Base-by-base conservation (phyloP, 2,888 invertebrate genomes). In the Luperina testacea region DNA sequence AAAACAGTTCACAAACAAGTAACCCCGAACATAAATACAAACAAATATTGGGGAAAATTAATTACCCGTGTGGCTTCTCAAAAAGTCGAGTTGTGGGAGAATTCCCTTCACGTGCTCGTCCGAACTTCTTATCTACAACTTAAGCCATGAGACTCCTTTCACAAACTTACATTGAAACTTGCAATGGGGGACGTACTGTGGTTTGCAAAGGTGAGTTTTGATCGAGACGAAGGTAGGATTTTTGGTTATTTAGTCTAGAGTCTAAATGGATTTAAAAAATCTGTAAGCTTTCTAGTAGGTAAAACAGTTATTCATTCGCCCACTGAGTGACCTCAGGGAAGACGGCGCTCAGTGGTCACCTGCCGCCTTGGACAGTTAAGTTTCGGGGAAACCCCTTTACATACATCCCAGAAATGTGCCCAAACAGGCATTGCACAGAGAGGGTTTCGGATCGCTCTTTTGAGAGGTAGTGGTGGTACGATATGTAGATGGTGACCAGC, bases 81-180 rank as follows among this genome's bases (percentile, higher is more conserved):
- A 86, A 86, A 86, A 78, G 64, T 82, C 42, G 17, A 74, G 78
- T 67, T 72, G 59, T 11, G 48, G 68, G 67, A 57, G 68, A 82
- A 88, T 88, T 89, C 88, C 15, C 69, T 83, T 83, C 88, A 88
- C 88, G 89, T 81, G 80, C 75, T 78, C 74, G 63, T 64, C 65
- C 72, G 9, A 84, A 88, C 77, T 89, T 89, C 85, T 89, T 89
- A 89, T 89, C 89, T 87, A 42, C 69, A 89, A 89, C 79, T 89
- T 87, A 77, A 63, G 75, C 72, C 61, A 72, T 72, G 83, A 83
- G 79, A 80, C 72, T 86, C 69, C 72, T 80, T 79, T 77, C 85
- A 83, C 73, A 74, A 86, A 81, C 77, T 87, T 77, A 77, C 82
- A 84, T 79, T 80, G 88, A 81, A 88, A 87, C 83, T 87, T 79